Evolutionary conservation across 2,888 invertebrate species (phyloP).

Genomic region (Galerucella nymphaeae): DNA sequence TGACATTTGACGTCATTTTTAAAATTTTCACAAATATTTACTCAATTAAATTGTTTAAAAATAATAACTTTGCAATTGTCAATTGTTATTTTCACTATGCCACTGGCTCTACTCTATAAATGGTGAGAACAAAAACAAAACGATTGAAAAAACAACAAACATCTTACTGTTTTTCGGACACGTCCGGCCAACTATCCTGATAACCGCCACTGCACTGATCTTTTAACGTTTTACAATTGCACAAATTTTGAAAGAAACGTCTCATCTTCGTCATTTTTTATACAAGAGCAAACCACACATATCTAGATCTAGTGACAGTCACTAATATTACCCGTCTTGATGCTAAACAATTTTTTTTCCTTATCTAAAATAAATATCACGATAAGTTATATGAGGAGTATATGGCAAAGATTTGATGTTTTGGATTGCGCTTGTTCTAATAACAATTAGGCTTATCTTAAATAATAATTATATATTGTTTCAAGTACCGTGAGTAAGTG

Average conservation of each 20-base stretch:
- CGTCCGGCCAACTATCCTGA: conserved; percentile 38
- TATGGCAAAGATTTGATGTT: conserved; percentile 10
- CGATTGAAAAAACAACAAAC: conserved; percentile 4
- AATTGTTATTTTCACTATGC: background rate
- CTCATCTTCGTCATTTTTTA: conserved; percentile 52
- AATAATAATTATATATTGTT: background rate
- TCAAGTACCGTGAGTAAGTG: background rate
- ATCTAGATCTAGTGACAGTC: conserved; percentile 19
- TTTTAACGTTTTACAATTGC: conserved; percentile 44
- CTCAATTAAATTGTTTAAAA: too few relatives aligned
- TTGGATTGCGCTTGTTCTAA: background rate
- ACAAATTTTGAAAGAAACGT: conserved; percentile 52
- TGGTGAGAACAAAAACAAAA: background rate
- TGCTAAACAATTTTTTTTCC: conserved; percentile 16
- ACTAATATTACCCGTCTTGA: conserved; percentile 13
- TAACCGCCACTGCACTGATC: conserved; percentile 32
- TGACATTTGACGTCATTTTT: too few relatives aligned
- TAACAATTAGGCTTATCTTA: background rate
- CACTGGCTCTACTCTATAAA: background rate
- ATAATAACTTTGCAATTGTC: too few relatives aligned
- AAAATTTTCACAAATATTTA: too few relatives aligned
- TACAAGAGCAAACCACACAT: background rate
- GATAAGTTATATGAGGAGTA: conserved; percentile 22
- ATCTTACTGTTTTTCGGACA: conserved; percentile 39
- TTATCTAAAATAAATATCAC: conserved; percentile 24